Evolutionary conservation across 2,888 invertebrate species (phyloP).

Genomic region (Rotaria macrura): DNA sequence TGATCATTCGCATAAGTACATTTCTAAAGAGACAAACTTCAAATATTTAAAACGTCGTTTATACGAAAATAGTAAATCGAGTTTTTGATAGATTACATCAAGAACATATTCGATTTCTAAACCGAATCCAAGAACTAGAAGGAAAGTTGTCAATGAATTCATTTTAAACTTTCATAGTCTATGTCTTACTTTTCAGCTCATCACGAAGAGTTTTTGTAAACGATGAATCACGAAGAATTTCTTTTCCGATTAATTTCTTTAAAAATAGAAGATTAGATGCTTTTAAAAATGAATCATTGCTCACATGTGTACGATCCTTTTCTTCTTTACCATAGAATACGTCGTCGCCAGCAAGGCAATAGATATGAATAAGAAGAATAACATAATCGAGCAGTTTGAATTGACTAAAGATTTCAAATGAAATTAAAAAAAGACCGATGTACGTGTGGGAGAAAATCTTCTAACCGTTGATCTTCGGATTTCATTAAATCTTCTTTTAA

Average conservation of each 20-base stretch:
- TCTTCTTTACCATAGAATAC: constrained; percentile 16
- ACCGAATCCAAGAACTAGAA: not conserved
- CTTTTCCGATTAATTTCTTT: not conserved
- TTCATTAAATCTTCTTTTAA: not conserved
- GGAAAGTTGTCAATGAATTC: too few relatives aligned
- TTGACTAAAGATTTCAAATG: not conserved
- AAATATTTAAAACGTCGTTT: constrained; percentile 6
- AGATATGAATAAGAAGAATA: not conserved
- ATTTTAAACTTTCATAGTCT: too few relatives aligned
- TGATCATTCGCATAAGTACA: not conserved
- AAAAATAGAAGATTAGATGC: not conserved
- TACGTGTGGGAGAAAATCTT: not conserved
- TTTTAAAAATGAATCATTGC: not conserved
- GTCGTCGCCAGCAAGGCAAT: constrained; percentile 11
- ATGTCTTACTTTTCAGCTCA: not conserved
- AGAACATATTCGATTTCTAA: not conserved
- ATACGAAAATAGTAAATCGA: not conserved
- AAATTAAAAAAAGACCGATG: not conserved
- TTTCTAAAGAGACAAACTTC: not conserved
- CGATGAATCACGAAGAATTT: not conserved
- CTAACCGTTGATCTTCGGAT: not conserved
- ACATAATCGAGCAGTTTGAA: not conserved
- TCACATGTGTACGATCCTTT: constrained; percentile 16
- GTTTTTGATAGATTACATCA: not conserved
- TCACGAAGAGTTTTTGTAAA: not conserved